Evolutionary conservation across 2,888 invertebrate species (phyloP).

Genomic region (Hypolimnas misippus): DNA sequence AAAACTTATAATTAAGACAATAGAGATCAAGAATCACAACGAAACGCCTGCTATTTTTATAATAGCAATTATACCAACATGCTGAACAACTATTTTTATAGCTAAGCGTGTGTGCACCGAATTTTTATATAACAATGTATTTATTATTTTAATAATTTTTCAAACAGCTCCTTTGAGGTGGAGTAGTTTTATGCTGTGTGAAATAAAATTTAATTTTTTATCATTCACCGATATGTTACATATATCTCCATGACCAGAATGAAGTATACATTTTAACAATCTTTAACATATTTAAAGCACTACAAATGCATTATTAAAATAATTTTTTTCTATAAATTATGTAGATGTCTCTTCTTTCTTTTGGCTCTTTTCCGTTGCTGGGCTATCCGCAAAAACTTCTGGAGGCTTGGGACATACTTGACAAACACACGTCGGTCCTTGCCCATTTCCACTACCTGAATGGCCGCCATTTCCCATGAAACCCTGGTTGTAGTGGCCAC

Average conservation of each 20-base stretch:
- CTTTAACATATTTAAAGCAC: too few species aligned
- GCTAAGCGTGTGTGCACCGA: background rate
- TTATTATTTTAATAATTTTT: background rate
- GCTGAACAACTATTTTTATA: background rate
- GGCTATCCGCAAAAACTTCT: constrained; percentile 42
- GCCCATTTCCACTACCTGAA: constrained; percentile 48
- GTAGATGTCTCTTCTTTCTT: constrained; percentile 42
- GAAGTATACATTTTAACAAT: too few species aligned
- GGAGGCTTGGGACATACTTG: constrained; percentile 72
- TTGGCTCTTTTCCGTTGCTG: constrained; percentile 50
- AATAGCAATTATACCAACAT: constrained; percentile 21
- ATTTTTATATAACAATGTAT: background rate
- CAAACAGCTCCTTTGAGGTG: too few species aligned
- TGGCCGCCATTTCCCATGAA: constrained; percentile 57
- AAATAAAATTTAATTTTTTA: too few species aligned
- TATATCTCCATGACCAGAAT: too few species aligned
- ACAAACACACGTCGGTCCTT: constrained; percentile 72
- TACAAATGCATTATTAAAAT: constrained; percentile 14
- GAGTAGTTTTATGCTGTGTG: too few species aligned
- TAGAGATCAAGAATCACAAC: constrained; percentile 13
- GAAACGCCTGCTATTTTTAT: constrained; percentile 25
- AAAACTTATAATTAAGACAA: background rate
- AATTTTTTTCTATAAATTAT: constrained; percentile 30
- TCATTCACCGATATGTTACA: too few species aligned
- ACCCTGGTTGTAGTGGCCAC: constrained; percentile 48